Percentiles rank a stretch among this genome's conserved stretches.
These are phyloP conservation scores for Phainopepla nitens DNA, from an alignment of 2,113 vertebrate genomes.

Conservation along the genomic window DNA sequence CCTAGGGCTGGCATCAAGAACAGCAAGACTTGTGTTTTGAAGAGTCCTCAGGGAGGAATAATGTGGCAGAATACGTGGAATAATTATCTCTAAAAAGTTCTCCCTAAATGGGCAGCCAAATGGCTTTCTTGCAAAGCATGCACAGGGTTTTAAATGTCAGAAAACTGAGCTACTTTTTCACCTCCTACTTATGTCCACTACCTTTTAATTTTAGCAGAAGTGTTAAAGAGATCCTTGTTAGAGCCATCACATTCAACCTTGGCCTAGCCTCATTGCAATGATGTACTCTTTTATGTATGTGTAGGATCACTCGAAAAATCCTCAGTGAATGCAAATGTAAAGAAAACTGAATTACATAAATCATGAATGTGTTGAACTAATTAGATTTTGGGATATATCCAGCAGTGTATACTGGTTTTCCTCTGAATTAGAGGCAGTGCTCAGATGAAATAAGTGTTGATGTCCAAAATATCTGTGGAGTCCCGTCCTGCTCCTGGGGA, in stretches of 20 bases:
- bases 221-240: background rate
- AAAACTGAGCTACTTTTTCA: background rate
- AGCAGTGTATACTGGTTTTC: background rate
- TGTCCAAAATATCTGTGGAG: background rate
- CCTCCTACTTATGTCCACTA: background rate
- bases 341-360: background rate
- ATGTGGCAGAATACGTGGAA: background rate
- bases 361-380: background rate
- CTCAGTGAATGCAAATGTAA: background rate
- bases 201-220: background rate
- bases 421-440: background rate
- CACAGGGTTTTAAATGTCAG: background rate
- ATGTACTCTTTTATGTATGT: background rate
- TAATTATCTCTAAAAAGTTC: background rate
- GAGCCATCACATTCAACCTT: background rate
- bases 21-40: background rate
- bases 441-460: background rate
- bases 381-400: background rate
- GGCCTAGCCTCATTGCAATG: background rate
- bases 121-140: background rate
- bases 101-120: background rate
- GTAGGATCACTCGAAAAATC: background rate
- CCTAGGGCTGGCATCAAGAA: background rate
- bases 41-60: background rate
- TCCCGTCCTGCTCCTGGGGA: background rate